These are phyloP conservation scores for Sapajus apella DNA, from an alignment of 2,113 vertebrate species.

Conservation along the genomic window DNA sequence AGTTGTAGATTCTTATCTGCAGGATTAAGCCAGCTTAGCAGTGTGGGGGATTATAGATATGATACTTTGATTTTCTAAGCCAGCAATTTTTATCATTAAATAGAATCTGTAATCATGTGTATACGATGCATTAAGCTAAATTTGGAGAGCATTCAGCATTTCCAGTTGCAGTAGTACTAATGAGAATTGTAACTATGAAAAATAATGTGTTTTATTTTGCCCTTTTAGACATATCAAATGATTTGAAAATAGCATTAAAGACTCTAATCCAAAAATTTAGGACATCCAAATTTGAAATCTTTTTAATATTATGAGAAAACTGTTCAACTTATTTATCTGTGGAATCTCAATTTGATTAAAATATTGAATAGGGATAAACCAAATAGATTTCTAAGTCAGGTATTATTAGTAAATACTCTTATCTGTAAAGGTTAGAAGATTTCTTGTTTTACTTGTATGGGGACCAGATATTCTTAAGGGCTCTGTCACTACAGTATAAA, in stretches of 20 bases:
- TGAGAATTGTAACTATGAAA: conserved; percentile 59
- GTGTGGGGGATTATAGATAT: conserved; percentile 57
- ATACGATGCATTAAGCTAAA: conserved; percentile 75
- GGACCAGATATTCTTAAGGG: not conserved
- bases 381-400: not conserved
- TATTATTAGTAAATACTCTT: not conserved
- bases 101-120: conserved; percentile 73
- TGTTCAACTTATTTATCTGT: not conserved
- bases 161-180: conserved; percentile 63
- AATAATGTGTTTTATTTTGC: conserved; percentile 43
- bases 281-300: not conserved
- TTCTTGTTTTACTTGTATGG: not conserved
- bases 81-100: conserved; percentile 64
- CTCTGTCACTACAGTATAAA: not conserved
- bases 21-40: conserved; percentile 71
- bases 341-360: conserved; percentile 12
- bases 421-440: not conserved
- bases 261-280: conserved; percentile 44
- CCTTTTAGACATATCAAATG: conserved; percentile 50
- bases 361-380: not conserved
- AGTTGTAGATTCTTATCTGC: conserved; percentile 66
- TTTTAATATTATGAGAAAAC: conserved; percentile 20
- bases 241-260: conserved; percentile 44
- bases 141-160: conserved; percentile 75
- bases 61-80: conserved; percentile 72